Conservation (phyloP, 2,888 invertebrate genomes). For the Allolobophora icterica region DNA sequence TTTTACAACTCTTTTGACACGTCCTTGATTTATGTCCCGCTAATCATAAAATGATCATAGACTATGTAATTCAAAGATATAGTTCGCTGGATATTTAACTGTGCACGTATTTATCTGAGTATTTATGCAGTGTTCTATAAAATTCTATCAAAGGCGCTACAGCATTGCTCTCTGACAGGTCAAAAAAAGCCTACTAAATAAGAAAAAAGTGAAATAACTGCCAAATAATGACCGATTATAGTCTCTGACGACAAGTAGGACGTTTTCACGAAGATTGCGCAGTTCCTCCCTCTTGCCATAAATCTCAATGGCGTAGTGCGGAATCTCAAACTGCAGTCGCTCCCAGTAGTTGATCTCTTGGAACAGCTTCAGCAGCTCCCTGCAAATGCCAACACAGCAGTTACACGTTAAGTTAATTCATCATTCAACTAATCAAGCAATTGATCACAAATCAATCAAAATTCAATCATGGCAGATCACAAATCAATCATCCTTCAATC, state of each 20-base stretch:
- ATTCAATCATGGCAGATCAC: background rate
- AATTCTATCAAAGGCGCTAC: no score
- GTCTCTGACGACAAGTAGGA: slow-evolving; percentile 64
- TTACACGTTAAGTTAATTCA: background rate
- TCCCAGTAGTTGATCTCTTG: slow-evolving; percentile 80
- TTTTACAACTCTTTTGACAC: no score
- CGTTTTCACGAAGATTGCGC: slow-evolving; percentile 61
- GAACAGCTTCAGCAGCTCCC: slow-evolving; percentile 74
- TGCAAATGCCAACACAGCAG: slow-evolving; percentile 52
- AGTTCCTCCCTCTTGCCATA: slow-evolving; percentile 66
- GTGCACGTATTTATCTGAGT: no score
- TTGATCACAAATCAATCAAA: background rate
- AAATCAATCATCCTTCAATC: slow-evolving; percentile 8
- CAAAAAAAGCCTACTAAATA: background rate
- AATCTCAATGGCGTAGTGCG: slow-evolving; percentile 74
- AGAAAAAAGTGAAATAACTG: background rate
- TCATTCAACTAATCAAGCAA: background rate
- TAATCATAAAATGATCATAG: no score
- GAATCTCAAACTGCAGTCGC: slow-evolving; percentile 75
- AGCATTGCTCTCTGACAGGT: no score
- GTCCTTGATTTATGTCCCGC: no score
- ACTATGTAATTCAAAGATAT: background rate
- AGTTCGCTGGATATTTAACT: background rate
- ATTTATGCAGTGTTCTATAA: no score
- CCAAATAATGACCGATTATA: slow-evolving; percentile 62